Base-by-base conservation (phyloP, 2,113 vertebrate species). In the Etheostoma spectabile region DNA sequence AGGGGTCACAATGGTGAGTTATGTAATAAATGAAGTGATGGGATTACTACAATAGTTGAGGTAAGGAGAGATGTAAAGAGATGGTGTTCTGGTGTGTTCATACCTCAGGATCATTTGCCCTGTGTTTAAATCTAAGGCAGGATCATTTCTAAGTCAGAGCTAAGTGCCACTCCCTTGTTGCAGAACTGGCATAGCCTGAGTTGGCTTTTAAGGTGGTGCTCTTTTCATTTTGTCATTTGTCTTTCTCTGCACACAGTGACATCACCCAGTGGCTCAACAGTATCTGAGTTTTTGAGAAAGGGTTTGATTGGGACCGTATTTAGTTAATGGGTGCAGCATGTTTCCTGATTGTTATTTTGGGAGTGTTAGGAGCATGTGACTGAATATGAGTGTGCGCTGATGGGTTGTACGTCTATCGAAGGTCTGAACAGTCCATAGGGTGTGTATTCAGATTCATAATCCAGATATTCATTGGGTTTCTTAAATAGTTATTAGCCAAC, bases 1-100 rank as follows among this genome's bases (percentile, higher is more conserved):
- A 84, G 59, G 48, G 84, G 71, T 90, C 82, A 72, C 51, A 11
- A 82, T 77, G 92, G 92, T 93, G 90, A 89, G 87, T 93, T 89
- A 14, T 78, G 69, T 80, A 71, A 71, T 64, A 3, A 38, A 66
- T 66, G 30, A 55, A 51, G 72, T 45, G 24, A 52, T 85, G 16
- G 72, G 61, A 80, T 80, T 67, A 22, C 24, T 63, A 49, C 52
- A 67, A 55, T 74, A 45, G 33, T 53, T 14, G 15, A 56, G 59
- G 59, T 77, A 57, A 77, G 60, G 33, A n/a, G 35, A 15, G 19
- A 5, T 8, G 6, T 49, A 42, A n/a, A 55, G 56, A 79, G 19
- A 51, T 57, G 24, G 8, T 49, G 38, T 35, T 30, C n/a, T 61
- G 45, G 3, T 74, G 27, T 51, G 3, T 73, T 84, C 57, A 35